Conservation (phyloP, 2,797 vertebrate genomes). For the Microchirus variegatus region DNA sequence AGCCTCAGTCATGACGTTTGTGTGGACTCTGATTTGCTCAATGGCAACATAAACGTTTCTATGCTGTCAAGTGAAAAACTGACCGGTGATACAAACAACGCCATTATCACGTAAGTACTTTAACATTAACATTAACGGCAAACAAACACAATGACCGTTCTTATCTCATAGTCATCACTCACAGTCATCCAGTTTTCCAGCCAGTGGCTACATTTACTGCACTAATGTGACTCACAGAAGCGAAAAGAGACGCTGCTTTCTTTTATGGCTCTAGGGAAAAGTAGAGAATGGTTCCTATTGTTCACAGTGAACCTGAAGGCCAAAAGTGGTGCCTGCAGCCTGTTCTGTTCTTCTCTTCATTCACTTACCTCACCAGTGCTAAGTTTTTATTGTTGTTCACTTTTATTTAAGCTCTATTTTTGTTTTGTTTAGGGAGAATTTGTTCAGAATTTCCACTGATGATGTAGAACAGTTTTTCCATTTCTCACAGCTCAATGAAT, state of each 20-base stretch:
- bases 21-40: slow-evolving; percentile 76
- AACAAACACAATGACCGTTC: slow-evolving; percentile 8
- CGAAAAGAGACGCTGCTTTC: slow-evolving; percentile 41
- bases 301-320: slow-evolving; percentile 38
- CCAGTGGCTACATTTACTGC: slow-evolving; percentile 18
- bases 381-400: background rate
- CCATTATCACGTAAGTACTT: slow-evolving; percentile 93
- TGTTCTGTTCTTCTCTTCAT: slow-evolving; percentile 25
- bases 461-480: no score
- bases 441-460: no score
- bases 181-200: slow-evolving; percentile 25
- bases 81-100: slow-evolving; percentile 74
- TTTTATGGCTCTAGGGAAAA: slow-evolving; percentile 28
- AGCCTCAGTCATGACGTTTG: slow-evolving; percentile 44
- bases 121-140: background rate
- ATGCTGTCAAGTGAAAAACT: slow-evolving; percentile 35
- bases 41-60: slow-evolving; percentile 64
- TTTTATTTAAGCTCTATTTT: no score
- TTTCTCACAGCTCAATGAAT: no score
- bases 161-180: slow-evolving; percentile 7
- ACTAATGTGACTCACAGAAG: slow-evolving; percentile 32
- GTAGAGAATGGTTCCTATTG: slow-evolving; percentile 44
- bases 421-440: no score
- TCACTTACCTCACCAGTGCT: slow-evolving; percentile 4
- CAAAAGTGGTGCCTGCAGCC: background rate